Conservation (phyloP, 2,797 vertebrate genomes). For the Allobates femoralis region DNA sequence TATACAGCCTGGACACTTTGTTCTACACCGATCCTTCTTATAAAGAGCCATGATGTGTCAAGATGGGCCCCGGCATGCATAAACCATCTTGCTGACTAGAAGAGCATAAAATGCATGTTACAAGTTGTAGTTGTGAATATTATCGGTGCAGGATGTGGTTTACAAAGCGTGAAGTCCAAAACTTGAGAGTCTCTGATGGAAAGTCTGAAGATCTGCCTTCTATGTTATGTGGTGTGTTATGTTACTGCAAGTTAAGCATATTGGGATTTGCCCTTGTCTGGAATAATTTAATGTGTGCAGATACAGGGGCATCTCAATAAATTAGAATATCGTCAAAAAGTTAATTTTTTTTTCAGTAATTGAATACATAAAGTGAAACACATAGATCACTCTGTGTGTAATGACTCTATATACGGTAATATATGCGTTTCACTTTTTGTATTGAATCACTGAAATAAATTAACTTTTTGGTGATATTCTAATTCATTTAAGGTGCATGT, state of each 20-base stretch:
- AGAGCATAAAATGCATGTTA: slow-evolving; percentile 33
- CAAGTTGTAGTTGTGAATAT: slow-evolving; percentile 24
- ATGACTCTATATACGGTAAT: too few relatives aligned
- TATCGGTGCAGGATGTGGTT: slow-evolving; percentile 40
- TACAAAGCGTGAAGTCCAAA: background rate
- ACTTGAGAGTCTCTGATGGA: background rate
- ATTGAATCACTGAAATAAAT: too few relatives aligned
- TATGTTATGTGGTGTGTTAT: background rate
- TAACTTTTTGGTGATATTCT: too few relatives aligned
- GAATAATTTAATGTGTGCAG: background rate
- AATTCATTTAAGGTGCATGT: too few relatives aligned
- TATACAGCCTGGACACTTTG: slow-evolving; percentile 2
- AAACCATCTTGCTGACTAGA: slow-evolving; percentile 26
- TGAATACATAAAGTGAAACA: too few relatives aligned
- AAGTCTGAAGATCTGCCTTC: background rate
- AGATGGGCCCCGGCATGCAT: slow-evolving; percentile 29
- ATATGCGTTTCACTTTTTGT: too few relatives aligned
- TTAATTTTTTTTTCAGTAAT: too few relatives aligned
- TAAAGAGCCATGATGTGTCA: slow-evolving; percentile 1
- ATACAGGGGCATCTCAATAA: too few relatives aligned
- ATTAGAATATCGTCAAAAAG: too few relatives aligned
- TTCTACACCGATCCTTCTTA: slow-evolving; percentile 25
- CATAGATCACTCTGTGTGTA: too few relatives aligned
- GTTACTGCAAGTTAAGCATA: background rate
- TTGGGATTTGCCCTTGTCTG: background rate